phyloP scores from a whole-genome alignment of 2,113 vertebrate species.

The Pluvianellus socialis region DNA sequence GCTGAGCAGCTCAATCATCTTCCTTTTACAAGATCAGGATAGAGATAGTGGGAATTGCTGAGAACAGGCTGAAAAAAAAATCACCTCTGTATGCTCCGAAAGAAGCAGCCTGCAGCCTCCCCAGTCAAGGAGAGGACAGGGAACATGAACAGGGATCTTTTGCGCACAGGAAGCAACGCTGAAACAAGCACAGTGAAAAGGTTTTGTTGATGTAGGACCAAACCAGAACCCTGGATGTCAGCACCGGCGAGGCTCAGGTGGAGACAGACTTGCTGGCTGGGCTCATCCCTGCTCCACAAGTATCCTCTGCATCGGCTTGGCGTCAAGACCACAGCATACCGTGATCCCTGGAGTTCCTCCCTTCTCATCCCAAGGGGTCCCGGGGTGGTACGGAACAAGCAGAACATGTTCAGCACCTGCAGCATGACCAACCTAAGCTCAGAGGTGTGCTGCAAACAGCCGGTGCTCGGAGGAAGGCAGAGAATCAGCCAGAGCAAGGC shows the following conservation, averaged over 20 bases:
- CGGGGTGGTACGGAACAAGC: background rate
- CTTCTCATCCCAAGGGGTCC: background rate
- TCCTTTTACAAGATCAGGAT: background rate
- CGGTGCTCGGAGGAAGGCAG: background rate
- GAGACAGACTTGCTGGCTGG: background rate
- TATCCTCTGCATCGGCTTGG: background rate
- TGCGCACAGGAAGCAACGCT: background rate
- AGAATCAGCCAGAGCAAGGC: background rate
- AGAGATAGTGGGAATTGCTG: background rate
- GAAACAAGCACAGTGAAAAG: background rate
- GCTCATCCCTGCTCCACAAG: background rate
- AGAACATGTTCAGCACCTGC: background rate
- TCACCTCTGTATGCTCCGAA: background rate
- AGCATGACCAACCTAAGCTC: accelerated
- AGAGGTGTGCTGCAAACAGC: background rate
- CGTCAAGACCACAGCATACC: background rate
- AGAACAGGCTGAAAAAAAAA: background rate
- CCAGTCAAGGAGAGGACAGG: background rate
- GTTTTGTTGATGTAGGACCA: background rate
- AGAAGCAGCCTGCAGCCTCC: background rate
- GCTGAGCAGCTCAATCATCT: background rate
- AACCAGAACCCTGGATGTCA: background rate
- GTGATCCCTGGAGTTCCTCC: background rate
- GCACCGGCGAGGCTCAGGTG: background rate
- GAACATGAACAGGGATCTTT: background rate